Percentiles rank a stretch among this genome's conserved stretches.
Conservation (phyloP, 2,888 invertebrate genomes). For the Choreutis nemorana region DNA sequence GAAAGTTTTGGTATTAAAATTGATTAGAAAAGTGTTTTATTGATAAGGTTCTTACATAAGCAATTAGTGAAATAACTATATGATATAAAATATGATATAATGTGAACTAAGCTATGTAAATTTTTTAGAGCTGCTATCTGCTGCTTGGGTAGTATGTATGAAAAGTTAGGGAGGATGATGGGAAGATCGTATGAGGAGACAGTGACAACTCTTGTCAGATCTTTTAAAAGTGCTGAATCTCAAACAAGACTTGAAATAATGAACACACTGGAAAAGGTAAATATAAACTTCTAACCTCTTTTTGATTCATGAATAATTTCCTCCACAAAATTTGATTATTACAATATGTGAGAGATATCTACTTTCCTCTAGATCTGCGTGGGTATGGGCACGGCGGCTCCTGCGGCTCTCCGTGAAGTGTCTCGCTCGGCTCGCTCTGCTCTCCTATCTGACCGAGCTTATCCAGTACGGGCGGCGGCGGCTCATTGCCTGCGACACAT, state of each 20-base stretch:
- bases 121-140: slow-evolving; percentile 89
- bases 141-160: slow-evolving; percentile 96
- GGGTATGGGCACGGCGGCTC: slow-evolving; percentile 95
- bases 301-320: background rate
- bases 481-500: slow-evolving; percentile 90
- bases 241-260: slow-evolving; percentile 97
- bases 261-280: slow-evolving; percentile 93
- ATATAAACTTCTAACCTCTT: slow-evolving; percentile 3
- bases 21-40: no score
- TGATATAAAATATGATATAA: slow-evolving; percentile 1
- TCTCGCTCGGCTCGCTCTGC: slow-evolving; percentile 86
- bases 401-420: slow-evolving; percentile 78
- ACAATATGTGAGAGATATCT: no score
- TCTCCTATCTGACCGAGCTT: slow-evolving; percentile 88
- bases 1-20: background rate
- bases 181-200: slow-evolving; percentile 98
- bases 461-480: slow-evolving; percentile 93
- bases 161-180: slow-evolving; percentile 98
- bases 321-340: no score
- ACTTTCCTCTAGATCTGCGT: slow-evolving; percentile 71
- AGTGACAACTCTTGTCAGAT: slow-evolving; percentile 88
- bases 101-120: slow-evolving; percentile 4
- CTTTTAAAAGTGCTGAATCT: slow-evolving; percentile 92
- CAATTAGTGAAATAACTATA: background rate
- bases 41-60: no score